These are phyloP conservation scores for Chaetophractus vellerosus DNA, from an alignment of 2,797 vertebrate genomes.

Conservation along the genomic window DNA sequence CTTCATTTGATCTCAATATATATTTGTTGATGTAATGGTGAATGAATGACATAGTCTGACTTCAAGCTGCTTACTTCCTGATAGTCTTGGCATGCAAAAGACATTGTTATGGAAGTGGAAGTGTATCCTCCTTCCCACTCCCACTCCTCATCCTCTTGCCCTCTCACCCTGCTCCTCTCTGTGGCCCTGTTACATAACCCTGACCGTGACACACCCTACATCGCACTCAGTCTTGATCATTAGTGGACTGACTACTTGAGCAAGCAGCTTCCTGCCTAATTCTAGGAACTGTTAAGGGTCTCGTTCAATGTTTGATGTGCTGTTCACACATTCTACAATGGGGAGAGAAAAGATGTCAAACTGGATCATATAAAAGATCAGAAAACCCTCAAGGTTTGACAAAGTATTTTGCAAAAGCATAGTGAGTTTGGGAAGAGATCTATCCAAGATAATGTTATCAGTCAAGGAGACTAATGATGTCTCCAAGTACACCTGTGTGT, in stretches of 20 bases:
- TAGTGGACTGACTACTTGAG: not conserved
- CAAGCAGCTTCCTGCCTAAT: not conserved
- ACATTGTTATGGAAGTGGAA: not conserved
- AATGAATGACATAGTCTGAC: not conserved
- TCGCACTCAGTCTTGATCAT: not conserved
- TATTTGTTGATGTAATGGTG: not conserved
- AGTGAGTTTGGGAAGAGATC: not conserved
- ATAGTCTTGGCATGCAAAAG: not conserved
- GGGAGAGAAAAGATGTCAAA: not conserved
- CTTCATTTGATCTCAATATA: not conserved
- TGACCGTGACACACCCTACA: not conserved
- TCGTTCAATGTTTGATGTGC: not conserved
- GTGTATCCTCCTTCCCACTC: not conserved
- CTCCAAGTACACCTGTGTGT: not conserved
- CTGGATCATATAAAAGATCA: not conserved
- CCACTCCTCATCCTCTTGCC: not conserved
- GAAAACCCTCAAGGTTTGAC: not conserved
- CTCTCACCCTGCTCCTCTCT: too few species aligned
- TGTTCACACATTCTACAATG: not conserved
- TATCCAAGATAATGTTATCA: not conserved
- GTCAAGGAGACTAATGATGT: not conserved
- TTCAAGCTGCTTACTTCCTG: slow-evolving; percentile 2
- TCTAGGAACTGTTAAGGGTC: not conserved
- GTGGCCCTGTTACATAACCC: not conserved
- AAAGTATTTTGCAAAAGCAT: not conserved